Conservation (phyloP, 2,797 vertebrate genomes). For the Eospalax fontanierii region DNA sequence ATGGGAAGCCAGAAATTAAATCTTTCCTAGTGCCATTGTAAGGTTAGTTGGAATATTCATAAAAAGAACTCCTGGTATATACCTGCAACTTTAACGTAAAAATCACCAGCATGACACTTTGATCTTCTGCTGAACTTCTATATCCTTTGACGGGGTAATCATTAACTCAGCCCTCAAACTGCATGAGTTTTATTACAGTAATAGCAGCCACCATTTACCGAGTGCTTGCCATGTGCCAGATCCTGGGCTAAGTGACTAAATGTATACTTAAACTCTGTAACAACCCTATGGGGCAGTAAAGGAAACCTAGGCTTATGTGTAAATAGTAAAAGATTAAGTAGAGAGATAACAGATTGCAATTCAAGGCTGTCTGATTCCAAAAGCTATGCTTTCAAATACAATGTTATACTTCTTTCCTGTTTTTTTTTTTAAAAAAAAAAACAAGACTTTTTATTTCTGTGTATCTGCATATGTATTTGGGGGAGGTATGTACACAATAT, state of each 20-base stretch:
- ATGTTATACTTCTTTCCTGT: background rate
- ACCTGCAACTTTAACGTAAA: background rate
- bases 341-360: conserved; percentile 47
- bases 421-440: too few species aligned
- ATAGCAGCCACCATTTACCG: conserved; percentile 50
- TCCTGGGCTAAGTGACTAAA: conserved; percentile 43
- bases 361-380: background rate
- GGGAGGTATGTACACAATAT: too few species aligned
- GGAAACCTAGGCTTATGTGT: conserved; percentile 30
- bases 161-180: conserved; percentile 66
- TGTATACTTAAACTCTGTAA: conserved; percentile 71
- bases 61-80: background rate
- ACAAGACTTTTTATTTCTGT: too few species aligned
- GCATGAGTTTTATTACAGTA: conserved; percentile 68
- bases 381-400: background rate
- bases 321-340: conserved; percentile 60
- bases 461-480: too few species aligned
- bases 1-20: conserved; percentile 1
- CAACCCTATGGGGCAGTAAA: conserved; percentile 35
- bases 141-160: conserved; percentile 50
- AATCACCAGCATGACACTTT: conserved; percentile 22
- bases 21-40: background rate
- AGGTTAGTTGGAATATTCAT: background rate
- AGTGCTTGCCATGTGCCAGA: conserved; percentile 49
- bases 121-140: conserved; percentile 16